Percentiles rank a stretch among this genome's conserved stretches.
phyloP scores from a whole-genome alignment of 2,113 vertebrate genomes.

The Xiphophorus maculatus region DNA sequence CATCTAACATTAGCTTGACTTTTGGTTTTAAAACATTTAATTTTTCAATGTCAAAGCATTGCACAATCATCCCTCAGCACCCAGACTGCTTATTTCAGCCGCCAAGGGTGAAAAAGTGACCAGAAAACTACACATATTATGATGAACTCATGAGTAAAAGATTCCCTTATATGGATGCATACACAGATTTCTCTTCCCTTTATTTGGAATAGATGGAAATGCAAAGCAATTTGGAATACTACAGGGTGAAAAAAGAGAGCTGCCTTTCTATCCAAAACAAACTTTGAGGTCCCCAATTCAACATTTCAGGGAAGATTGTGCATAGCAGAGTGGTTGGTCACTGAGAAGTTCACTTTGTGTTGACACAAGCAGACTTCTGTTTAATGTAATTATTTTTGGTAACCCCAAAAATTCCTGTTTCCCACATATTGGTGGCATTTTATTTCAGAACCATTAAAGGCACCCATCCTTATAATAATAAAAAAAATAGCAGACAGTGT shows the following conservation, averaged over 20 bases:
- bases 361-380: slow-evolving; percentile 48
- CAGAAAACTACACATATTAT: slow-evolving; percentile 20
- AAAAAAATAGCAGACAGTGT: neutral
- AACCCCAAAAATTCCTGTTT: slow-evolving; percentile 6
- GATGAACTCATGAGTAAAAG: slow-evolving; percentile 42
- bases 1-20: neutral
- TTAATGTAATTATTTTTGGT: slow-evolving; percentile 31
- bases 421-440: slow-evolving; percentile 4
- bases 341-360: slow-evolving; percentile 16
- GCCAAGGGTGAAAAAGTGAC: slow-evolving; percentile 20
- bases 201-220: slow-evolving; percentile 60
- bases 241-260: slow-evolving; percentile 40
- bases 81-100: slow-evolving; percentile 18
- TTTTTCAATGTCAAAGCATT: neutral
- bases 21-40: neutral
- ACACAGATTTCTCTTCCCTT: slow-evolving; percentile 27
- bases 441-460: neutral
- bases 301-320: slow-evolving; percentile 51
- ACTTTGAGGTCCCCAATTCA: slow-evolving; percentile 55
- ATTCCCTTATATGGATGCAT: slow-evolving; percentile 67
- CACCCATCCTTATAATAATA: neutral
- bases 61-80: slow-evolving; percentile 25
- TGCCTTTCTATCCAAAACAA: slow-evolving; percentile 65
- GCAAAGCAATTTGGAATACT: slow-evolving; percentile 48
- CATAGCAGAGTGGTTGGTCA: slow-evolving; percentile 67